Evolutionary conservation across 2,888 invertebrate genomes (phyloP).

Genomic region (Spatulosminthurus flaviceps): DNA sequence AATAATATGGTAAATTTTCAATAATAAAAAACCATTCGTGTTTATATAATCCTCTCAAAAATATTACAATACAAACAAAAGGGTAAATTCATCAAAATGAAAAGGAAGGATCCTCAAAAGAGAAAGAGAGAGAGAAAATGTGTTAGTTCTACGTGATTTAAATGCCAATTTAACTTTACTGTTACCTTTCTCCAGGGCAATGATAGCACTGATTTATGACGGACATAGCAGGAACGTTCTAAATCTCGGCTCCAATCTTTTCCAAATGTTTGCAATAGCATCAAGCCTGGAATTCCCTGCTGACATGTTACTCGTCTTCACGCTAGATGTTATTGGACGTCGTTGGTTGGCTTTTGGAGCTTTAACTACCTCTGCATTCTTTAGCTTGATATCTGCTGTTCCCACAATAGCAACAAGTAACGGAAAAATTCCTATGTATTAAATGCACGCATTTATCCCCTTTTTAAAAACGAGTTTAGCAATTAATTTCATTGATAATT

Average conservation of each 20-base stretch:
- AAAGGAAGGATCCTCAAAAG: no score
- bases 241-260: constrained; percentile 67
- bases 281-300: constrained; percentile 86
- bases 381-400: constrained; percentile 81
- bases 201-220: constrained; percentile 86
- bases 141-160: no score
- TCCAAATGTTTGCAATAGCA: constrained; percentile 69
- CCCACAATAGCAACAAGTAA: constrained; percentile 69
- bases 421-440: no score
- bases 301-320: constrained; percentile 80
- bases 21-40: no score
- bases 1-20: constrained; percentile 74
- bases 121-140: no score
- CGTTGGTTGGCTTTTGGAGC: constrained; percentile 86
- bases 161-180: constrained; percentile 28
- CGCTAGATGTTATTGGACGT: constrained; percentile 82
- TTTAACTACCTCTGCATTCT: constrained; percentile 81
- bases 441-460: background rate
- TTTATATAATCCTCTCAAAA: no score
- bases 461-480: background rate
- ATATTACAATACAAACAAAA: no score
- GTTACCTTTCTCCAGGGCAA: constrained; percentile 71
- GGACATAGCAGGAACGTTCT: constrained; percentile 89
- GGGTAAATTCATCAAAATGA: no score
- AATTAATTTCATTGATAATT: no score